phyloP scores from a whole-genome alignment of 2,797 vertebrate genomes.

The Babyrousa celebensis region DNA sequence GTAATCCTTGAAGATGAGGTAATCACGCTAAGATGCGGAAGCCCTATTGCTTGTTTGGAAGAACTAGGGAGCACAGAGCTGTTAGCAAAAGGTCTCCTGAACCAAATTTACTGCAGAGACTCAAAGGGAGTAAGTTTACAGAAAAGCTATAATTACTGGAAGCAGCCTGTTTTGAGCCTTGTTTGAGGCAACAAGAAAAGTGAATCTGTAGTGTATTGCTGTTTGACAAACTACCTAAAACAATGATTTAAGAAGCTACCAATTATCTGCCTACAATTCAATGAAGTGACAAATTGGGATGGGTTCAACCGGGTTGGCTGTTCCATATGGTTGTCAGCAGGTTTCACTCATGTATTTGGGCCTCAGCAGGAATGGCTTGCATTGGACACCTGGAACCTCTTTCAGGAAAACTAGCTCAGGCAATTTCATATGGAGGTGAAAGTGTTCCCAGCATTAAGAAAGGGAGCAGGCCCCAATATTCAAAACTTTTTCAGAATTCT shows the following conservation, averaged over 20 bases:
- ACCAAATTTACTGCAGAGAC: constrained; percentile 40
- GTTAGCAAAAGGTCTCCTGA: neutral
- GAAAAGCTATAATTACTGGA: neutral
- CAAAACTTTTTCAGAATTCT: neutral
- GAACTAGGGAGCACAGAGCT: neutral
- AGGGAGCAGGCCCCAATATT: neutral
- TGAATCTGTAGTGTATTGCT: neutral
- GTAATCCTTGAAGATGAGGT: neutral
- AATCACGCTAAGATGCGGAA: neutral
- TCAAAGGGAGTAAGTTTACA: neutral
- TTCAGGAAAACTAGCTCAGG: neutral
- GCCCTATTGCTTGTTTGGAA: neutral
- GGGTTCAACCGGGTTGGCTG: neutral
- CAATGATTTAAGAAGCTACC: neutral
- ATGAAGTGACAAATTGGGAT: neutral
- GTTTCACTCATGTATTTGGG: neutral
- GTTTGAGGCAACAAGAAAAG: constrained; percentile 22
- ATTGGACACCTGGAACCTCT: neutral
- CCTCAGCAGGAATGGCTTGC: neutral
- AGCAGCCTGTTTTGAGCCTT: neutral
- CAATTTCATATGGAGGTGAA: neutral
- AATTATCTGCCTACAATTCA: neutral
- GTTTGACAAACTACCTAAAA: neutral
- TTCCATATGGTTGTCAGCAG: neutral
- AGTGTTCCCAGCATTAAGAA: neutral